These are phyloP conservation scores for Sesia apiformis DNA, from an alignment of 2,888 invertebrate genomes.

Conservation along the genomic window DNA sequence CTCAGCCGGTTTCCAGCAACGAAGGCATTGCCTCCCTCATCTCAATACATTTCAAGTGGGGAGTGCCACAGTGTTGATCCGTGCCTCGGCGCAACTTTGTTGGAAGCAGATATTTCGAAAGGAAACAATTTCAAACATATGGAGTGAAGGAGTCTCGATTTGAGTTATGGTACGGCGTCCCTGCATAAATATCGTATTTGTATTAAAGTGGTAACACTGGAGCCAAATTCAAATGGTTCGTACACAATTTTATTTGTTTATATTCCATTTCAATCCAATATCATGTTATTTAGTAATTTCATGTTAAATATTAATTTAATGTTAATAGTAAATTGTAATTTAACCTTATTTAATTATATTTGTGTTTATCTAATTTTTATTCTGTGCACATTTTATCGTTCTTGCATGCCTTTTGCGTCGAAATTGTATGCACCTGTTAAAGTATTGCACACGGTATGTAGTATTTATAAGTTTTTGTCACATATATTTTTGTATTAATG, in stretches of 20 bases:
- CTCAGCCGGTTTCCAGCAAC: background rate
- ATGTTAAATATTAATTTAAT: too few relatives aligned
- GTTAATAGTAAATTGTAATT: too few relatives aligned
- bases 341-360: too few relatives aligned
- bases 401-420: too few relatives aligned
- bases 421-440: too few relatives aligned
- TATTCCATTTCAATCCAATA: too few relatives aligned
- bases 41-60: background rate
- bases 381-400: too few relatives aligned
- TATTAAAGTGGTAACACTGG: conserved; percentile 6
- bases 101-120: background rate
- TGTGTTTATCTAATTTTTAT: too few relatives aligned
- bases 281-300: too few relatives aligned
- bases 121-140: conserved; percentile 3
- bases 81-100: background rate
- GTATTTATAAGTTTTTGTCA: too few relatives aligned
- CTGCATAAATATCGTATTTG: conserved; percentile 1
- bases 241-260: background rate
- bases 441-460: too few relatives aligned
- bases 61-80: background rate
- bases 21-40: background rate
- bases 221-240: background rate
- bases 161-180: conserved; percentile 1
- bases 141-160: conserved; percentile 1
- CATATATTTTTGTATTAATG: too few relatives aligned